Conservation (phyloP, 2,888 invertebrate species). For the Chymomyza procnemis region DNA sequence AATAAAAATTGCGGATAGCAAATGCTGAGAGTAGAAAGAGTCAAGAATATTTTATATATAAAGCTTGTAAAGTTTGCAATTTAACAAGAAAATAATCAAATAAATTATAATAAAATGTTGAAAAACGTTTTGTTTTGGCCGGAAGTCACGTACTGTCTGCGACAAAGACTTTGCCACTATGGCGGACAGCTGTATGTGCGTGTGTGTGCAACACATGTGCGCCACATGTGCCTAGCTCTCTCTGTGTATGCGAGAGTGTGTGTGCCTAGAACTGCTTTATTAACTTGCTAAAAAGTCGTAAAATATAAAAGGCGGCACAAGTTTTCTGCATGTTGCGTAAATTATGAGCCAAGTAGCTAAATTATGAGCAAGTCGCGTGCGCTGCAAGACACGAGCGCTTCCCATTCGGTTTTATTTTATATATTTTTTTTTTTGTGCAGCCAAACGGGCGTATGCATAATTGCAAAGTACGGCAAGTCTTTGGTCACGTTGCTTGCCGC, state of each 20-base stretch:
- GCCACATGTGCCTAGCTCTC: constrained; percentile 3
- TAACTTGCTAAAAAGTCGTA: constrained; percentile 61
- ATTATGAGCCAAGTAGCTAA: constrained; percentile 68
- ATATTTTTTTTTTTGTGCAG: too few relatives aligned
- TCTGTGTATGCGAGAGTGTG: background rate
- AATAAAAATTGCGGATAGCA: constrained; percentile 27
- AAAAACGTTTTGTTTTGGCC: constrained; percentile 70
- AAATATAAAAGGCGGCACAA: constrained; percentile 26
- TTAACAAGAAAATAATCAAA: constrained; percentile 73
- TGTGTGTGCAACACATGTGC: constrained; percentile 3
- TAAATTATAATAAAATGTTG: constrained; percentile 71
- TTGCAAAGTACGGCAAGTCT: constrained; percentile 44
- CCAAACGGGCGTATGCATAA: constrained; percentile 30
- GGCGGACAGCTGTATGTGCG: constrained; percentile 5
- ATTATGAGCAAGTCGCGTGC: constrained; percentile 67
- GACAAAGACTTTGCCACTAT: constrained; percentile 29
- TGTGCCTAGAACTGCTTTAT: constrained; percentile 44
- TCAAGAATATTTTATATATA: background rate
- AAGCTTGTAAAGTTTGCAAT: constrained; percentile 71
- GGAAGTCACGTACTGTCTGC: constrained; percentile 72
- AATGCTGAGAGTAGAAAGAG: constrained; percentile 12
- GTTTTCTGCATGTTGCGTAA: constrained; percentile 21
- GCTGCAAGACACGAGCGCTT: background rate
- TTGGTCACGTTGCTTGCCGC: constrained; percentile 24
- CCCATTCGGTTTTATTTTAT: too few relatives aligned